A percentile compares a stretch with the other conserved stretches of the same genome.
phyloP scores from a whole-genome alignment of 2,797 vertebrate genomes.

The Cirrhinus mrigala region DNA sequence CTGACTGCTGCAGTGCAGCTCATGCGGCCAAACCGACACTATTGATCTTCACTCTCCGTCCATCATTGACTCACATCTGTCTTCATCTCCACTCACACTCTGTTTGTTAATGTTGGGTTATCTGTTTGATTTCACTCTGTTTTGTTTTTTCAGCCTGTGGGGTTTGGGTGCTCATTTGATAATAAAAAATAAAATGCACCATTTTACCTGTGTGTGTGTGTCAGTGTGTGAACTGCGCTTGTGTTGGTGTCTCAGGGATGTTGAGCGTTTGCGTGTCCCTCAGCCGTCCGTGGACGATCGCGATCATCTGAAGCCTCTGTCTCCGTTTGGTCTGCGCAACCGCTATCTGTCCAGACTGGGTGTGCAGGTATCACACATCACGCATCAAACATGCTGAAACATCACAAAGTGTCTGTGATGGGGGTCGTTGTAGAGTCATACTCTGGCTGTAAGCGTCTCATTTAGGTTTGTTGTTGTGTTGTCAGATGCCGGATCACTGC shows the following conservation, averaged over 20 bases:
- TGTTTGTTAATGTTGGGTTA: background rate
- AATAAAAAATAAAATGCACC: background rate
- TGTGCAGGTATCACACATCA: slow-evolving; percentile 76
- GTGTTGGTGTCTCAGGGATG: slow-evolving; percentile 31
- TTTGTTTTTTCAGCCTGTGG: background rate
- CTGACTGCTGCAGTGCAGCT: background rate
- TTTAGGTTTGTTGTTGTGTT: background rate
- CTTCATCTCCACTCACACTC: too few relatives aligned
- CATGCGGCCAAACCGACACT: too few relatives aligned
- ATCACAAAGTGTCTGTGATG: background rate
- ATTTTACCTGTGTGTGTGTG: background rate
- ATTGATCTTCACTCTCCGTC: background rate
- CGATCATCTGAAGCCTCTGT: slow-evolving; percentile 77
- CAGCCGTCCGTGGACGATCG: slow-evolving; percentile 69
- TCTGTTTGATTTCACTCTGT: background rate
- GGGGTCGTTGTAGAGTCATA: background rate
- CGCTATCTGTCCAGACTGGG: slow-evolving; percentile 86
- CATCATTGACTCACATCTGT: background rate
- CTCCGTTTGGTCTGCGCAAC: slow-evolving; percentile 83
- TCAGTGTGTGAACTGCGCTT: background rate
- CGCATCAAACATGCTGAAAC: background rate
- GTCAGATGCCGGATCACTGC: slow-evolving; percentile 69
- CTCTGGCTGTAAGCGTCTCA: background rate
- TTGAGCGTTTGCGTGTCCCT: slow-evolving; percentile 56
- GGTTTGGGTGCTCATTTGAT: background rate